Base-by-base conservation (phyloP, 1,140 invertebrate genomes). In the Heliothis virescens region DNA sequence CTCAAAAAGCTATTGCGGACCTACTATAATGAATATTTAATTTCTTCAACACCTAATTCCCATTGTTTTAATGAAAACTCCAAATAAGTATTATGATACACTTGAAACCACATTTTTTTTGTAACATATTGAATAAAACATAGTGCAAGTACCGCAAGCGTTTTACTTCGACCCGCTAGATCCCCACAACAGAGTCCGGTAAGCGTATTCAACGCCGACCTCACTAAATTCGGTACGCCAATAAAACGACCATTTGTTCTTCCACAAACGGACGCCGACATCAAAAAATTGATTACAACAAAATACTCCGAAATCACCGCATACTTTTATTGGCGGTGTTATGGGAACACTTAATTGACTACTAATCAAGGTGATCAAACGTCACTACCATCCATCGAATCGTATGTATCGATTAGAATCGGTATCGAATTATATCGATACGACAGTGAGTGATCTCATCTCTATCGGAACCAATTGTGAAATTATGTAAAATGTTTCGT, bases 241-340 rank as follows among this genome's bases (percentile, higher is more conserved):
- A 93, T 94, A 94, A 94, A 94, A 90, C 82, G 60, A 82, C 85
- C 88, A 91, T 93, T 90, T 88, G 88, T 87, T 88, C 82, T 86
- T 84, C 85, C 82, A 91, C 90, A 94, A 92, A 94, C 90, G 90
- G 81, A 91, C 79, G 90, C 91, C 91, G 91, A 84, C 91, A 83
- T 86, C 87, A 86, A 87, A 79, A 91, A 92, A 94, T 94, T 94
- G 92, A 94, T 94, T 94, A 92, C 88, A 91, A 92, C 90, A 92
- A 92, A 94, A 94, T 93, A 90, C 90, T 86, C 87, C 86, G 87
- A 89, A 89, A 92, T 91, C 89, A 91, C 89, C 90, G 88, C 87
- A 90, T 85, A 91, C 90, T 86, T 92, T 94, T 94, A 92, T 92
- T 92, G 88, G 74, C 79, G 89, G 86, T 92, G 87, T 94, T 93